Base-by-base conservation (phyloP, 1,140 invertebrate genomes). In the Drosophila tani region DNA sequence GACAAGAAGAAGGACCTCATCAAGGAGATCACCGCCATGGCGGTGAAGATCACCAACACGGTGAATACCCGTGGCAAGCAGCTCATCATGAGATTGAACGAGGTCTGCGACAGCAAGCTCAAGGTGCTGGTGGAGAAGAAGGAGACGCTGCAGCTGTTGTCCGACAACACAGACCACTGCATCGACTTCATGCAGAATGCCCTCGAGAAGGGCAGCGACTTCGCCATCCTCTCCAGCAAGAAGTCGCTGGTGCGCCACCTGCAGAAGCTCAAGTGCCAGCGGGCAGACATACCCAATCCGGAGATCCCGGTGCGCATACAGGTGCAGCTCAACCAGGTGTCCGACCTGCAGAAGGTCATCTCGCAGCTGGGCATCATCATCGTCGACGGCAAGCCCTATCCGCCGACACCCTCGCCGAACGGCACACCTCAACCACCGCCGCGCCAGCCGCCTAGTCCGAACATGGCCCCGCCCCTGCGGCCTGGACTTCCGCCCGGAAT, bases 1-100 rank as follows among this genome's bases (percentile, higher is more conserved):
- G 96, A 97, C 77, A 97, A 97, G 91, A 97, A 97, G 92, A 96
- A 96, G 91, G 95, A 95, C 77, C 94, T 97, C 29, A 96, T 96
- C 47, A 95, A 97, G 88, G 97, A 98, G 91, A 97, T 98, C 79
- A 97, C 97, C 43, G 95, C 96, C 90, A 96, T 97, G 93, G 96
- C 97, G 75, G 95, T 97, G 47, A 97, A 96, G 87, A 94, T 98
- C 67, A 97, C 97, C 47, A 96, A 97, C 87, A 96, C 96, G 40
- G 96, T 98, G 49, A 97, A 96, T 88, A 95, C 95, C 53, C 94
- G 97, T 79, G 96, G 96, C 55, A 97, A 97, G 91, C 96, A 96
- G 88, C 93, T 98, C 63, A 95, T 97, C 27, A 94, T 96, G 91
- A 95, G 96, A 43, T 93, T 98, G 21, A 96, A 96, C 91, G 96